A percentile compares a stretch with the other conserved stretches of the same genome.
phyloP scores from a whole-genome alignment of 2,888 invertebrate genomes.

The Luperina testacea region DNA sequence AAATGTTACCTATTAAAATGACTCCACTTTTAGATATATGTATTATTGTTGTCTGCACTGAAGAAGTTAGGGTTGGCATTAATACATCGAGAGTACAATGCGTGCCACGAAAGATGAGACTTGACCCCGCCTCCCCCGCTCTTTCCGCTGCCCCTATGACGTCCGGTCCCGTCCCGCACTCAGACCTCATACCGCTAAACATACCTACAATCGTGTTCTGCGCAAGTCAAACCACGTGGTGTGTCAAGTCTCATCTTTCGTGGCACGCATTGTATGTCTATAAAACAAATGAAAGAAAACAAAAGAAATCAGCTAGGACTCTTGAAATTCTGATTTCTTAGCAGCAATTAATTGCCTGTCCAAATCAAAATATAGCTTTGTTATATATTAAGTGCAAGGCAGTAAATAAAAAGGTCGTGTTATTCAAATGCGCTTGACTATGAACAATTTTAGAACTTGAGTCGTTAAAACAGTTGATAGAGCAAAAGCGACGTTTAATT shows the following conservation, averaged over 20 bases:
- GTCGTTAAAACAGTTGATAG: conserved; percentile 38
- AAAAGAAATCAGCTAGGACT: neutral
- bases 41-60: conserved; percentile 62
- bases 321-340: conserved; percentile 8
- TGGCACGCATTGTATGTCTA: no score
- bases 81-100: conserved; percentile 49
- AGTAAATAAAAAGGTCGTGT: conserved; percentile 17
- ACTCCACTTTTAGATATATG: conserved; percentile 70
- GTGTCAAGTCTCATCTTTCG: no score
- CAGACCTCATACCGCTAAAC: no score
- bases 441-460: conserved; percentile 43
- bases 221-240: no score
- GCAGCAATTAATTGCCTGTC: conserved; percentile 31
- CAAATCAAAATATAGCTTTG: conserved; percentile 17
- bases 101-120: no score
- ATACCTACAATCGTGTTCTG: no score
- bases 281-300: conserved; percentile 41
- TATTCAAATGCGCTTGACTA: conserved; percentile 45
- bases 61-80: conserved; percentile 55
- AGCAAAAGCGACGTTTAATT: conserved; percentile 27
- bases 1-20: no score
- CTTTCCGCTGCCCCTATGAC: no score
- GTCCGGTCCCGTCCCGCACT: no score
- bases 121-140: no score
- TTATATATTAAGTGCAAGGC: neutral